Percentiles rank a stretch among this genome's conserved stretches.
phyloP scores from a whole-genome alignment of 2,797 vertebrate species.

The Tenualosa thibaudeaui region DNA sequence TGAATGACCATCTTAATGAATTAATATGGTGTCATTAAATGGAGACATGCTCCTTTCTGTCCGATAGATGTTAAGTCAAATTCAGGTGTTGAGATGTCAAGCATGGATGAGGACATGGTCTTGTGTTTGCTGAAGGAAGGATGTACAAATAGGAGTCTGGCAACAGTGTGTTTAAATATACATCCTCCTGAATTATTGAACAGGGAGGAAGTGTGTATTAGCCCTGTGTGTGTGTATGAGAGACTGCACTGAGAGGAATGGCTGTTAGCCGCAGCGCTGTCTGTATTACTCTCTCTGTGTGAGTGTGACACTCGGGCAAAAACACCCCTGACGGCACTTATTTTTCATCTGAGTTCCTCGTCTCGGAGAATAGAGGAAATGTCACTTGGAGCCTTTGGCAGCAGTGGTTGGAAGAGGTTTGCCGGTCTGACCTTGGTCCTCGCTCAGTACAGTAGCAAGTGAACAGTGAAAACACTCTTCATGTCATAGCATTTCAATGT shows the following conservation, averaged over 20 bases:
- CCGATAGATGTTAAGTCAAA: neutral
- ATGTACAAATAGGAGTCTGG: neutral
- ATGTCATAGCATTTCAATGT: neutral
- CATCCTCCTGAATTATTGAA: neutral
- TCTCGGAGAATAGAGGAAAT: neutral
- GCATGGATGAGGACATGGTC: neutral
- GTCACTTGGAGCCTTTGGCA: neutral
- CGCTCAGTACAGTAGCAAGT: neutral
- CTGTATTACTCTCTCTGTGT: neutral
- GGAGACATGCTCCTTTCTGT: neutral
- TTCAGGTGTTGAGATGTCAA: neutral
- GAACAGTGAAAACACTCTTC: neutral
- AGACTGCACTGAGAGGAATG: neutral
- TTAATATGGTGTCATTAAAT: neutral
- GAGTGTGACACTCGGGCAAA: neutral
- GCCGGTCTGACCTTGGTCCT: neutral
- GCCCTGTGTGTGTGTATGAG: neutral
- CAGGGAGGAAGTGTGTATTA: neutral
- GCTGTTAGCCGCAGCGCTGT: neutral
- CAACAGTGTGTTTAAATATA: slow-evolving; percentile 18
- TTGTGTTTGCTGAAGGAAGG: neutral
- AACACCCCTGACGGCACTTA: neutral
- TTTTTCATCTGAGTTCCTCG: neutral
- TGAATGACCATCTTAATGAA: neutral
- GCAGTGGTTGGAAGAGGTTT: neutral